Evolutionary conservation across 2,797 vertebrate species (phyloP), one percentile per base, ranked within the genome.

Genomic region (Enteromius unitaeniatus): DNA sequence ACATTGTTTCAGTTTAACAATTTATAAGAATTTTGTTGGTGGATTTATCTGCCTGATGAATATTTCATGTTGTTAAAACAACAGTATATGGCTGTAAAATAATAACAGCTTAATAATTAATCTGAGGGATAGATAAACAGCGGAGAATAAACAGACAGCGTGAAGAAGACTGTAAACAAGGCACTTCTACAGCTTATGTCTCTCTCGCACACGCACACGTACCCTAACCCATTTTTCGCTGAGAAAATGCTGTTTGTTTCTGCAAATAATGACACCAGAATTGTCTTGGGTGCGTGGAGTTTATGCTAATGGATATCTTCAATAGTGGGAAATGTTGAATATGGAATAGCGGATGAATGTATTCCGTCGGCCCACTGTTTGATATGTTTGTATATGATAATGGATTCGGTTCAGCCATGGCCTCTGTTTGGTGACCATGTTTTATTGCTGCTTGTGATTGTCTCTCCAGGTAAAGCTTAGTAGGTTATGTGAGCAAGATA

Each of bases 401-500:
- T 83, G 37, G 92, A 92, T 93, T 93, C 92, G 92, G 90, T 89
- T 91, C 88, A 89, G 89, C 86, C 86, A 60, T 79, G 55, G 15
- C 51, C 40, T 73, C 23, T 76, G 76, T 78, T 23, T 74, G 15
- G 51, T 83, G 45, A 47, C 72, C 34, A 47, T 49, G 64, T 40
- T 58, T 72, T 49, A 64, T 69, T n/a, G 78, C 28, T 47, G 11
- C 6, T 55, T 82, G 6, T 86, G 0, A 85, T 89, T 88, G 92
- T 76, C 47, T 83, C 90, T 90, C n/a, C 79, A 99, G 98, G 97
- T 99, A 86, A 99, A 99, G 89, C 91, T 99, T 88, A 99, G 98
- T 51, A 74, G 97, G 90, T 94, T 99, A 81, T 99, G 98, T 89
- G 98, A 99, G 92, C 97, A 99, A 92, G 98, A 99, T 92, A 96